Evolutionary conservation across 2,797 vertebrate genomes (phyloP).

Genomic region (Rhinatrema bivittatum): DNA sequence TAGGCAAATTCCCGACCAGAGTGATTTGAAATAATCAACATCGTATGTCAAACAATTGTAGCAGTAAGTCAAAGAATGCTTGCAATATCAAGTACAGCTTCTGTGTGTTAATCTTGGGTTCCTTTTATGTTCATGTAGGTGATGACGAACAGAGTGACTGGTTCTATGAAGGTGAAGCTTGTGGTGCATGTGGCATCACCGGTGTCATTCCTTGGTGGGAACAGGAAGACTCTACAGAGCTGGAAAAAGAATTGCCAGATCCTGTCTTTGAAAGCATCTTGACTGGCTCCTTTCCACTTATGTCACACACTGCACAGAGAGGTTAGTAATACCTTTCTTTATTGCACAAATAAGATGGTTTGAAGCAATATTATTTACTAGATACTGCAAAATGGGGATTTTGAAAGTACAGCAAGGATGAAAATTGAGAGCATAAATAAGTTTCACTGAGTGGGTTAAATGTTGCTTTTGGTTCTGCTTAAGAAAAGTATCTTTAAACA

Average conservation of each 20-base stretch:
- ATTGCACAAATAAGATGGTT: no score
- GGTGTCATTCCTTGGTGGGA: constrained; percentile 95
- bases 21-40: no score
- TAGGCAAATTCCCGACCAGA: no score
- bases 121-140: no score
- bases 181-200: constrained; percentile 85
- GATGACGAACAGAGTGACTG: constrained; percentile 97
- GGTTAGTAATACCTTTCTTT: constrained; percentile 55
- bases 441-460: no score
- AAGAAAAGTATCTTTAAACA: no score
- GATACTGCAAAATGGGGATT: no score
- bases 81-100: constrained; percentile 8
- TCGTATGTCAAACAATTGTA: constrained; percentile 10
- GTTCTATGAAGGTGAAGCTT: constrained; percentile 89
- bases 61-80: constrained; percentile 4
- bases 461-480: no score
- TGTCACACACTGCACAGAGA: constrained; percentile 59
- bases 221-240: constrained; percentile 67
- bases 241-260: constrained; percentile 79
- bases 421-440: no score
- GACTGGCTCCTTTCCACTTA: constrained; percentile 81
- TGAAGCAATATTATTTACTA: no score
- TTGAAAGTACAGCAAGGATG: no score
- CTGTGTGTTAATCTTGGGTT: no score
- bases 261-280: constrained; percentile 90